Percentiles rank a stretch among this genome's conserved stretches.
These are phyloP conservation scores for Caenorhabditis macrosperma DNA, from an alignment of 2,888 invertebrate species.

Conservation along the genomic window DNA sequence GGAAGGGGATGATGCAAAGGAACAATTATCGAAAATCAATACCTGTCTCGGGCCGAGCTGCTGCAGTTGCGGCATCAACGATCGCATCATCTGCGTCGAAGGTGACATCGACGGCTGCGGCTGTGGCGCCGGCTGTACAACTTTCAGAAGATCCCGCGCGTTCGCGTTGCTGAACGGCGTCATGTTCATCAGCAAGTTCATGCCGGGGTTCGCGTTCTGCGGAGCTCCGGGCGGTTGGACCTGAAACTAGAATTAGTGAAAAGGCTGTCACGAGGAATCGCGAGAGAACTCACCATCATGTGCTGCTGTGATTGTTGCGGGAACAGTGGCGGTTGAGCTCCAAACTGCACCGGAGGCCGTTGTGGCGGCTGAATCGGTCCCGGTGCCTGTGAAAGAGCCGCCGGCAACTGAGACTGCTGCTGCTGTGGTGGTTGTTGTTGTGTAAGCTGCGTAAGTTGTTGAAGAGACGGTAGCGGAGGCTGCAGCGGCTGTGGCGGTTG, in stretches of 20 bases:
- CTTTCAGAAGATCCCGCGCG: conserved; percentile 48
- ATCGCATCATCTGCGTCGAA: conserved; percentile 67
- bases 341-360: conserved; percentile 14
- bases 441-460: background rate
- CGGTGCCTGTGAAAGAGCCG: conserved; percentile 15
- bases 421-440: conserved; percentile 18
- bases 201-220: conserved; percentile 15
- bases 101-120: conserved; percentile 65
- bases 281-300: conserved; percentile 35
- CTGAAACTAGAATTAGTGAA: conserved; percentile 5
- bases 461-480: background rate
- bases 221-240: conserved; percentile 21
- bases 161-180: conserved; percentile 13
- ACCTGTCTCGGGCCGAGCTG: conserved; percentile 18
- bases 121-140: conserved; percentile 49
- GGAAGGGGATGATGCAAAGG: background rate
- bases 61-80: conserved; percentile 47
- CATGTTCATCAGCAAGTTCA: conserved; percentile 50
- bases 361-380: conserved; percentile 39
- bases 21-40: background rate
- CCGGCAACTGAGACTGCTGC: background rate
- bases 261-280: background rate
- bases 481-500: conserved; percentile 7
- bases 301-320: conserved; percentile 5
- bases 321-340: conserved; percentile 16